Conservation (phyloP, 2,113 vertebrate species). For the Sapajus apella region DNA sequence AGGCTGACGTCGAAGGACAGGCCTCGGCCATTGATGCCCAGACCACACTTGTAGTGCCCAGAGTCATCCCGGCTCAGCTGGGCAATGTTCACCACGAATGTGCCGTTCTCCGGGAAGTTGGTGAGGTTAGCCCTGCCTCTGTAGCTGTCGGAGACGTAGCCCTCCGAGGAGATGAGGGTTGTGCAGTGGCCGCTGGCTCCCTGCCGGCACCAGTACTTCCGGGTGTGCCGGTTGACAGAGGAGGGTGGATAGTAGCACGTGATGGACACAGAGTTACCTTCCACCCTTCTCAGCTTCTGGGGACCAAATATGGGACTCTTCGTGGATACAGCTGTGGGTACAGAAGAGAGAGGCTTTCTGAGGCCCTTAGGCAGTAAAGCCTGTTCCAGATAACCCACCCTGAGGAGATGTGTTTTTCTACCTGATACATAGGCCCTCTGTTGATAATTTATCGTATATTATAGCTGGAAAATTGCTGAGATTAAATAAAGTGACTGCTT, state of each 20-base stretch:
- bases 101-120: constrained; percentile 35
- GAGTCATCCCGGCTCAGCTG: neutral
- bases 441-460: neutral
- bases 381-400: neutral
- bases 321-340: constrained; percentile 59
- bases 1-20: constrained; percentile 77
- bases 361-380: neutral
- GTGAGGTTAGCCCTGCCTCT: constrained; percentile 49
- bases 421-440: neutral
- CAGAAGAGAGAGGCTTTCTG: constrained; percentile 7
- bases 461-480: neutral
- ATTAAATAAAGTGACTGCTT: neutral
- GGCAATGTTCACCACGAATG: constrained; percentile 71
- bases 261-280: neutral
- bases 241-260: constrained; percentile 83
- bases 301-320: constrained; percentile 84
- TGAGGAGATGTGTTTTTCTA: neutral
- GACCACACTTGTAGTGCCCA: constrained; percentile 81
- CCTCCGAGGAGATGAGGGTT: constrained; percentile 59
- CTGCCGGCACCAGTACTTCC: constrained; percentile 85
- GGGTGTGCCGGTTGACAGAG: constrained; percentile 71
- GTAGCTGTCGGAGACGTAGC: neutral
- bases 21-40: constrained; percentile 74
- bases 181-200: neutral
- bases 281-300: constrained; percentile 12